phyloP scores from a whole-genome alignment of 1,140 invertebrate genomes.

The Chironomus tepperi region DNA sequence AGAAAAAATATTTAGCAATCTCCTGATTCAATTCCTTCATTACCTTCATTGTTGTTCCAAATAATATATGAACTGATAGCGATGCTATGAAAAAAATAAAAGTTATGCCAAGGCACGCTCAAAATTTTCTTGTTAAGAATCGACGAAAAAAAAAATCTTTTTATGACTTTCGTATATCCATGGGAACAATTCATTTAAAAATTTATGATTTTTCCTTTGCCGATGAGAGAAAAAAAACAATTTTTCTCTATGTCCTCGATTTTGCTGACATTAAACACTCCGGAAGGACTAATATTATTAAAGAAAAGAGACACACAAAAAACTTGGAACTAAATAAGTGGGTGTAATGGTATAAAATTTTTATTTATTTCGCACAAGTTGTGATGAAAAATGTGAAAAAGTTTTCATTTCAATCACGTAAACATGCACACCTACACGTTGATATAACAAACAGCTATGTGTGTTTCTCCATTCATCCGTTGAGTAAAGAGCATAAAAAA shows the following conservation, averaged over 20 bases:
- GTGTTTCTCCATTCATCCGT: too few species aligned
- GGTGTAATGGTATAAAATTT: background rate
- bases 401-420: too few species aligned
- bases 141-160: background rate
- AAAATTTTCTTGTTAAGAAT: background rate
- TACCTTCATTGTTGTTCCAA: too few species aligned
- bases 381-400: too few species aligned
- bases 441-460: too few species aligned
- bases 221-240: background rate
- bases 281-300: background rate
- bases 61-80: background rate
- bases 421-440: too few species aligned
- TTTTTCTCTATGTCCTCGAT: background rate
- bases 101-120: background rate
- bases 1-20: background rate
- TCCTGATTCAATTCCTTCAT: background rate
- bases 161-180: background rate
- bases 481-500: too few species aligned
- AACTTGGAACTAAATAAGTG: background rate
- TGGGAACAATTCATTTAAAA: constrained; percentile 11
- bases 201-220: background rate
- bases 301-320: background rate
- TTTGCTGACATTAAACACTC: background rate
- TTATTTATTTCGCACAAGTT: background rate
- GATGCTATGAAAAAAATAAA: background rate